phyloP scores from a whole-genome alignment of 2,888 invertebrate genomes.

The Heliconius charithonia region DNA sequence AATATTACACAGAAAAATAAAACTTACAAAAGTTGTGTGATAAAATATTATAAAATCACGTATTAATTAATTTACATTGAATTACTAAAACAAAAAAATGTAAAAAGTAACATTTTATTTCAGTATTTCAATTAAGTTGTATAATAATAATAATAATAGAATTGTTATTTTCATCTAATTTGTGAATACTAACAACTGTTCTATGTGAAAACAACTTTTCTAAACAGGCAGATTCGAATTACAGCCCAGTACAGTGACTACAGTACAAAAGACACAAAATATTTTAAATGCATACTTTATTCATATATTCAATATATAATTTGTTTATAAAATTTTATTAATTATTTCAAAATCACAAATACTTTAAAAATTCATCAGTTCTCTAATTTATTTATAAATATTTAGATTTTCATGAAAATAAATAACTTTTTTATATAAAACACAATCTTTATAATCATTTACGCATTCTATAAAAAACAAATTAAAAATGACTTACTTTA shows the following conservation, averaged over 20 bases:
- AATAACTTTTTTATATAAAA: not conserved
- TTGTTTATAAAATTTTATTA: not conserved
- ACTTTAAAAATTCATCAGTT: not conserved
- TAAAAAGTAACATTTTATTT: conserved; percentile 9
- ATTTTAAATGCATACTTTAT: conserved; percentile 23
- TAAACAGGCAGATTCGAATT: conserved; percentile 34
- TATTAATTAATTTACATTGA: conserved; percentile 34
- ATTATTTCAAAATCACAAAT: not conserved
- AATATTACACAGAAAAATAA: not conserved
- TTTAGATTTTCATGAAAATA: not conserved
- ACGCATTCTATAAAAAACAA: not conserved
- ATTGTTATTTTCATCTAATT: conserved; percentile 56
- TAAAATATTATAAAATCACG: conserved; percentile 52
- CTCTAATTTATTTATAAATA: not conserved
- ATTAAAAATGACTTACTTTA: not conserved
- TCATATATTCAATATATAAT: not conserved
- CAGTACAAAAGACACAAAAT: not conserved
- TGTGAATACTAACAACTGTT: conserved; percentile 52
- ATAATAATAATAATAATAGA: conserved; percentile 34
- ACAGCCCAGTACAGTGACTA: not conserved
- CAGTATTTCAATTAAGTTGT: conserved; percentile 23
- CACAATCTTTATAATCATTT: not conserved
- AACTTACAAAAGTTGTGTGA: conserved; percentile 47
- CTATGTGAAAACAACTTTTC: conserved; percentile 24
- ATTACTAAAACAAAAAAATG: conserved; percentile 12